Evolutionary conservation across 2,888 invertebrate species (phyloP).

Genomic region (Marasmarcha lunaedactyla): DNA sequence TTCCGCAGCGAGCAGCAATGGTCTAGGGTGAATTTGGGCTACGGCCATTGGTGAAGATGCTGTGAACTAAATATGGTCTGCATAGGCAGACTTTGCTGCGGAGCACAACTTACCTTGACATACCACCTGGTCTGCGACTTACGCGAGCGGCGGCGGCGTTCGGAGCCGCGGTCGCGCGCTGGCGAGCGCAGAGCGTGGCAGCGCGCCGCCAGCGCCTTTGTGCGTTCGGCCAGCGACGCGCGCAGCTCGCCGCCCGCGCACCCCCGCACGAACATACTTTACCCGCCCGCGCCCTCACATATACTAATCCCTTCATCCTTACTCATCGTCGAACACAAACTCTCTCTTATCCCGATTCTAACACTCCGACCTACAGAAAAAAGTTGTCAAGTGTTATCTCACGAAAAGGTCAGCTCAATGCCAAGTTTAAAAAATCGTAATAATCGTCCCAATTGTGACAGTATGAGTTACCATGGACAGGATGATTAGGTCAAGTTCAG

Average conservation of each 20-base stretch:
- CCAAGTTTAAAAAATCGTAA: constrained; percentile 16
- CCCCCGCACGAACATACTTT: constrained; percentile 56
- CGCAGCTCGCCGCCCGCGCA: constrained; percentile 58
- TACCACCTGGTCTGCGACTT: constrained; percentile 76
- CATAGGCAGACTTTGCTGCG: too few relatives aligned
- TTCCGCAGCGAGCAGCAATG: too few relatives aligned
- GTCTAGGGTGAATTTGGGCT: too few relatives aligned
- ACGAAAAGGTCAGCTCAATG: constrained; percentile 19
- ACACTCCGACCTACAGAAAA: constrained; percentile 18
- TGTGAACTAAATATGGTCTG: too few relatives aligned
- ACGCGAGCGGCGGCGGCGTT: constrained; percentile 48
- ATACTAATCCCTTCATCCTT: constrained; percentile 20
- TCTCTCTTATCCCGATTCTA: background rate
- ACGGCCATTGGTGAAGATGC: too few relatives aligned
- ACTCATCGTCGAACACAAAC: background rate
- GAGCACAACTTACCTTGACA: constrained; percentile 74
- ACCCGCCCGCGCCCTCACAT: constrained; percentile 31
- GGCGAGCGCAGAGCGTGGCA: constrained; percentile 60
- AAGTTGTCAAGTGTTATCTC: constrained; percentile 5
- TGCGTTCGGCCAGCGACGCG: constrained; percentile 61
- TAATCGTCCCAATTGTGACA: too few relatives aligned
- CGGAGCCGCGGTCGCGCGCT: constrained; percentile 35
- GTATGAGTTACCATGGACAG: too few relatives aligned
- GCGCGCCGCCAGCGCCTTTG: constrained; percentile 60
- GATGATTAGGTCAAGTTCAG: too few relatives aligned